These are phyloP conservation scores for Grapholita molesta DNA, from an alignment of 1,140 invertebrate genomes.

Conservation along the genomic window DNA sequence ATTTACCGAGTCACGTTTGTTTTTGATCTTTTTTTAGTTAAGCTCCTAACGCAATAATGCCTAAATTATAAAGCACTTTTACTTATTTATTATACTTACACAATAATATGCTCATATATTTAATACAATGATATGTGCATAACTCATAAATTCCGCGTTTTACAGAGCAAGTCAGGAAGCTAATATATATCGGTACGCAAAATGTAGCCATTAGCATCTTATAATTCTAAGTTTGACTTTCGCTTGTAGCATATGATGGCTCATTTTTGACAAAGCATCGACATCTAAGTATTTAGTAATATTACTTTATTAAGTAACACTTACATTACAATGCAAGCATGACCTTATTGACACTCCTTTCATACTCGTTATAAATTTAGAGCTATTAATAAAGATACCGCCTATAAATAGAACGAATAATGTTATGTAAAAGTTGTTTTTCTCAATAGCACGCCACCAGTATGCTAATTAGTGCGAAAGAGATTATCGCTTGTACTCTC, in stretches of 20 bases:
- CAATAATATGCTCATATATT: background rate
- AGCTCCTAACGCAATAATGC: background rate
- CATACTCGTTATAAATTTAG: background rate
- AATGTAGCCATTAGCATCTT: slow-evolving; percentile 26
- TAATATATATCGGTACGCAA: slow-evolving; percentile 68
- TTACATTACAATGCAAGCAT: background rate
- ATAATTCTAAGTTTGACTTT: background rate
- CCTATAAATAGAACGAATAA: background rate
- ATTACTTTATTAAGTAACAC: background rate
- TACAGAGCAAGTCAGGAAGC: slow-evolving; percentile 73
- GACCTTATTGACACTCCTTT: background rate
- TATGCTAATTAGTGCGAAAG: background rate
- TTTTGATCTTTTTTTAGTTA: background rate
- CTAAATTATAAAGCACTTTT: background rate
- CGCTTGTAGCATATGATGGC: slow-evolving; percentile 7
- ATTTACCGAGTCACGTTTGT: background rate
- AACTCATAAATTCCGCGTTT: too few relatives aligned
- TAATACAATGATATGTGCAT: too few relatives aligned
- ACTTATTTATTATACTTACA: background rate
- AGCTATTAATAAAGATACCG: background rate
- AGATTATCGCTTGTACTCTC: background rate
- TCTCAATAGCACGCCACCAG: too few relatives aligned
- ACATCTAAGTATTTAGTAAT: background rate
- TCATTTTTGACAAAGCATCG: slow-evolving; percentile 13
- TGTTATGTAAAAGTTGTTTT: too few relatives aligned